A percentile compares a stretch with the other conserved stretches of the same genome.
These are phyloP conservation scores for Passer montanus DNA, from an alignment of 2,113 vertebrate species.

Conservation along the genomic window DNA sequence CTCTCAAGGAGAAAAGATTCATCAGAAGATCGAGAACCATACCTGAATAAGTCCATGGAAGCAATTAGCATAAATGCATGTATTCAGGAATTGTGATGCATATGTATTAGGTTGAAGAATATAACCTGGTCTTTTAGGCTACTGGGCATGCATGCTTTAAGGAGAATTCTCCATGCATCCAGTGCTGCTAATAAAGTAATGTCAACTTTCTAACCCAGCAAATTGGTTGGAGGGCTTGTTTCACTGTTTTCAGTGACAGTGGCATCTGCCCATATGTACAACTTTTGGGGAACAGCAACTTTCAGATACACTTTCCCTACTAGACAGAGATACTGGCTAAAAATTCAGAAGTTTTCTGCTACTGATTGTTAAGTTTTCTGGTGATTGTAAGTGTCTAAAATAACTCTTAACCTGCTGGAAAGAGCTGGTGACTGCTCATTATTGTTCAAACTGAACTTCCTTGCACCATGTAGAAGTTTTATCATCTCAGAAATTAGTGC, in stretches of 20 bases:
- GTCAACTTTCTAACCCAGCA: not conserved
- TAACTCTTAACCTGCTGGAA: not conserved
- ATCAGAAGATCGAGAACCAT: not conserved
- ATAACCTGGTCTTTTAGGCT: not conserved
- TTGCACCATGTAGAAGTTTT: not conserved
- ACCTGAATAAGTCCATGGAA: not conserved
- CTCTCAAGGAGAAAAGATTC: not conserved
- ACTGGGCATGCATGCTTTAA: not conserved
- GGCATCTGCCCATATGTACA: not conserved
- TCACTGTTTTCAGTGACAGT: not conserved
- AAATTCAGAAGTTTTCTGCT: not conserved
- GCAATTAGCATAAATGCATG: not conserved
- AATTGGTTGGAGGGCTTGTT: not conserved
- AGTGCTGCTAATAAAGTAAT: not conserved
- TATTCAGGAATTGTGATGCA: not conserved
- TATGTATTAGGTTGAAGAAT: not conserved
- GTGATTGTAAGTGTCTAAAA: not conserved
- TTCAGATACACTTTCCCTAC: not conserved
- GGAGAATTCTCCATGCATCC: not conserved
- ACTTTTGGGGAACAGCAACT: not conserved
- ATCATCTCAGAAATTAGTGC: not conserved
- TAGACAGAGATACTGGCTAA: not conserved
- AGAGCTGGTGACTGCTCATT: not conserved
- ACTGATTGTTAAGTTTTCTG: not conserved
- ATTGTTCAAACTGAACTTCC: not conserved